Conservation (phyloP, 2,113 vertebrate species). For the Dipodomys merriami region DNA sequence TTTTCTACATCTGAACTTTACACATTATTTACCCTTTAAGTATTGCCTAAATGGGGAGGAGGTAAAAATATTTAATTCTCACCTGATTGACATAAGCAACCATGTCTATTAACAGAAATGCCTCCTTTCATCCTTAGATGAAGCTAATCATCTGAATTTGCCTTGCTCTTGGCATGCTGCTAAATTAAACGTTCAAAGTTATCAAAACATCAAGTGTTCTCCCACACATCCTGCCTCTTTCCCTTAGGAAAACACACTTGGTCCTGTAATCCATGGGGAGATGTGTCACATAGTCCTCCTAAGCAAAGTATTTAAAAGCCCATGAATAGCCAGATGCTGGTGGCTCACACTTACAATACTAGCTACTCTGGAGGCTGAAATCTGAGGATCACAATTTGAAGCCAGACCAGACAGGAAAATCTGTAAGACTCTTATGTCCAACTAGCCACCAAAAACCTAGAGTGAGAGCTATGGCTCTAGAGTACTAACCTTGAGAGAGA, state of each 20-base stretch:
- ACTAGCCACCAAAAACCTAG: too few relatives aligned
- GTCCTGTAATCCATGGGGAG: background rate
- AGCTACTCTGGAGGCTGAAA: too few relatives aligned
- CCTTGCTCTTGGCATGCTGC: background rate
- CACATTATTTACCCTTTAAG: background rate
- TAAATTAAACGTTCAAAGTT: slow-evolving; percentile 19
- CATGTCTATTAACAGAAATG: background rate
- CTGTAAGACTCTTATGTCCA: too few relatives aligned
- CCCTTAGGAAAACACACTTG: background rate
- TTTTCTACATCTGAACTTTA: background rate
- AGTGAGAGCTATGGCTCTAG: too few relatives aligned
- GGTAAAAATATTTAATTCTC: background rate
- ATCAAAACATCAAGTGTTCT: background rate
- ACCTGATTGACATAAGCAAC: background rate
- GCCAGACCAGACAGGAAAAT: too few relatives aligned
- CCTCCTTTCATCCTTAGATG: slow-evolving; percentile 16
- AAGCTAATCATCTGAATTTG: background rate
- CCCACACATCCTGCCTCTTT: background rate
- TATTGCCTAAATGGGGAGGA: background rate
- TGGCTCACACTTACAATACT: too few relatives aligned
- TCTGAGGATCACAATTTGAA: too few relatives aligned
- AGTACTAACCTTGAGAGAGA: too few relatives aligned
- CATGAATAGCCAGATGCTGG: too few relatives aligned
- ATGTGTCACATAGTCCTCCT: background rate
- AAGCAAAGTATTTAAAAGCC: background rate